Conservation (phyloP, 2,888 invertebrate species). For the Spodoptera exigua region DNA sequence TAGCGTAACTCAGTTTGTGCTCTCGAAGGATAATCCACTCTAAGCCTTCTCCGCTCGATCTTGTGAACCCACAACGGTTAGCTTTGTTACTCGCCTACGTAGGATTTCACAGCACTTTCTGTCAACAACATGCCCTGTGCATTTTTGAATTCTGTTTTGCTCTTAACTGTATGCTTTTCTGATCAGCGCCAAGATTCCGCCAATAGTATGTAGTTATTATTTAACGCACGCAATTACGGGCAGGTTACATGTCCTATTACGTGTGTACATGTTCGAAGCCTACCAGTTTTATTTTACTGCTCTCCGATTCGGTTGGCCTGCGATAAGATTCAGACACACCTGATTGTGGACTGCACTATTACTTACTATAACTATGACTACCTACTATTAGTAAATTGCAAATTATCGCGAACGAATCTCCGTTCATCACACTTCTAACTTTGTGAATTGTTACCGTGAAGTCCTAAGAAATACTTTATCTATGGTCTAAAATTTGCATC, state of each 20-base stretch:
- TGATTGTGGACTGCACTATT: conserved; percentile 40
- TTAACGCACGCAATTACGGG: conserved; percentile 61
- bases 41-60: conserved; percentile 14
- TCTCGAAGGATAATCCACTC: conserved; percentile 11
- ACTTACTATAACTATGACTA: conserved; percentile 35
- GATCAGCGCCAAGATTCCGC: conserved; percentile 20
- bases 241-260: conserved; percentile 53
- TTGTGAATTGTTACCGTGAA: conserved; percentile 35
- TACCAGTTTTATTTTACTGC: conserved; percentile 63
- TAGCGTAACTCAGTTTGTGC: conserved; percentile 1
- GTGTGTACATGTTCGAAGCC: conserved; percentile 25
- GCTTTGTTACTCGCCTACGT: conserved; percentile 15
- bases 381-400: conserved; percentile 40
- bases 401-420: conserved; percentile 28
- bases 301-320: conserved; percentile 64
- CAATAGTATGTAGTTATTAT: conserved; percentile 40
- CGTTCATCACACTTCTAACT: conserved; percentile 15
- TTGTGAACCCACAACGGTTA: not conserved
- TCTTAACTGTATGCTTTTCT: not conserved
- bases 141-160: too few species aligned
- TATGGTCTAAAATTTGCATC: conserved; percentile 29
- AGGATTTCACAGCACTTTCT: conserved; percentile 10
- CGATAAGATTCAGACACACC: conserved; percentile 52
- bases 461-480: conserved; percentile 30
- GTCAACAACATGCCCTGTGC: not conserved